Percentiles rank a stretch among this genome's conserved stretches.
These are phyloP conservation scores for Subanguina moxae DNA, from an alignment of 1,140 invertebrate genomes.

Conservation along the genomic window DNA sequence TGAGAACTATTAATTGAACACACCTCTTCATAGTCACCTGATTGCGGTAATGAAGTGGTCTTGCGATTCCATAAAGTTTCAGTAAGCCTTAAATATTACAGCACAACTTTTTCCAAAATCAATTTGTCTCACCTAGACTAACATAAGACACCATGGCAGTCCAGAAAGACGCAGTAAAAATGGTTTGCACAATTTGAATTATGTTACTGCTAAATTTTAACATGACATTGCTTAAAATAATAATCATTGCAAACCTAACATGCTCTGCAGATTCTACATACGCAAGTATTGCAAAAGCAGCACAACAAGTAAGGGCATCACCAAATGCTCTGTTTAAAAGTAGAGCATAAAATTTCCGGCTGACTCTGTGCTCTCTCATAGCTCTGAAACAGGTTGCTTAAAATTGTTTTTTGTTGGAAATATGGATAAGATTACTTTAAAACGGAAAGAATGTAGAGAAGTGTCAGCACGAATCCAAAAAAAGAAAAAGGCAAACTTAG, in stretches of 20 bases:
- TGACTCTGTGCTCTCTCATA: conserved; percentile 1
- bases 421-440: conserved; percentile 18
- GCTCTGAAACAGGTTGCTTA: not conserved
- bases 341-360: conserved; percentile 6
- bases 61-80: conserved; percentile 9
- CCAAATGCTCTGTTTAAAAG: conserved; percentile 5
- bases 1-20: conserved; percentile 5
- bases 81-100: not conserved
- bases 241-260: not conserved
- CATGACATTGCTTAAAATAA: not conserved
- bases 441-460: conserved; percentile 39
- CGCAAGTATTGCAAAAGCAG: not conserved
- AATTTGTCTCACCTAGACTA: not conserved
- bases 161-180: conserved; percentile 10
- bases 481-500: conserved; percentile 37
- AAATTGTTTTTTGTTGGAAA: not conserved
- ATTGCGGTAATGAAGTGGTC: conserved; percentile 6
- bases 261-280: not conserved
- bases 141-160: conserved; percentile 7
- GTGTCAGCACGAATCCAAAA: conserved; percentile 34
- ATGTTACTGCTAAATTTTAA: conserved; percentile 1
- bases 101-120: not conserved
- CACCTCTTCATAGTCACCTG: not conserved
- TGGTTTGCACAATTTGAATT: not conserved
- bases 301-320: conserved; percentile 1